These are phyloP conservation scores for Tursiops truncatus DNA, from an alignment of 2,113 vertebrate genomes.

Conservation along the genomic window DNA sequence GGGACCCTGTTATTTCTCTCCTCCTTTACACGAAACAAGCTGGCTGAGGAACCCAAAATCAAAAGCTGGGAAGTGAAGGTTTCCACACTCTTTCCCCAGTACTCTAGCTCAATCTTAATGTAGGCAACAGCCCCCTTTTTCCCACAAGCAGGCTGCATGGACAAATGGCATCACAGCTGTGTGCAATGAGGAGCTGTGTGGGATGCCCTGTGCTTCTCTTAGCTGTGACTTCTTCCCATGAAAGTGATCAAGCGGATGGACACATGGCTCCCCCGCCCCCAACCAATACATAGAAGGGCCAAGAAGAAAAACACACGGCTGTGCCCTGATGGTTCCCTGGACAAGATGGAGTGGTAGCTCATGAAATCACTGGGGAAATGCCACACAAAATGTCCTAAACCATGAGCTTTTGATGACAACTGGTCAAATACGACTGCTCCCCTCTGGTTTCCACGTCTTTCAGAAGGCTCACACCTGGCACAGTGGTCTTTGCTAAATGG, in stretches of 20 bases:
- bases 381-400: not conserved
- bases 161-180: not conserved
- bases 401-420: not conserved
- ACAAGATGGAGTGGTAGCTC: not conserved
- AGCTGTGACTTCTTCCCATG: constrained; percentile 40
- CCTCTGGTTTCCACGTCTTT: not conserved
- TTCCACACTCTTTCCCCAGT: not conserved
- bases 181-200: not conserved
- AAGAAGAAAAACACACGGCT: not conserved
- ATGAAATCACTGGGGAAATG: not conserved
- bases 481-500: not conserved
- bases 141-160: not conserved
- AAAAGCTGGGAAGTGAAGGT: not conserved
- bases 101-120: not conserved
- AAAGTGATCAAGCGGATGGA: not conserved
- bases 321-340: not conserved
- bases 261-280: not conserved
- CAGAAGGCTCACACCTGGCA: constrained; percentile 4
- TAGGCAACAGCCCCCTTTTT: not conserved
- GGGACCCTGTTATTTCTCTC: constrained; percentile 12
- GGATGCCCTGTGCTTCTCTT: not conserved
- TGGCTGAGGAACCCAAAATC: not conserved
- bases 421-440: not conserved
- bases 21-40: constrained; percentile 18
- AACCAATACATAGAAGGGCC: not conserved